phyloP scores from a whole-genome alignment of 35 echinoderm and acorn worm species.

The Apostichopus californicus region DNA sequence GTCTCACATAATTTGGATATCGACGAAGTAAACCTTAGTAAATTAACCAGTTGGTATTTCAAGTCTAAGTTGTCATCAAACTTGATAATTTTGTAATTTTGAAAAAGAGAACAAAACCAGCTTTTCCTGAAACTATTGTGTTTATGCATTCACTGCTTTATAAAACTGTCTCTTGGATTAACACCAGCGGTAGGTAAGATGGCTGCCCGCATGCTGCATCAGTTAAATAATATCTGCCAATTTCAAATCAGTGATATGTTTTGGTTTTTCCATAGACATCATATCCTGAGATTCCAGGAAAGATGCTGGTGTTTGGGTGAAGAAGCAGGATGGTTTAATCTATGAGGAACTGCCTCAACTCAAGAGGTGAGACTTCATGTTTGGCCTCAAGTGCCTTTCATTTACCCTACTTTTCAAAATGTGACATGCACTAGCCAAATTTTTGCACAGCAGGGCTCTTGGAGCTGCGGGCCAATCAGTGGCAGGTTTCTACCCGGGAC shows the following conservation, averaged over 20 bases:
- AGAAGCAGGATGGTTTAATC: conserved; percentile 5
- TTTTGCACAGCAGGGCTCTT: conserved; percentile 36
- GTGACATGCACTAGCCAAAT: conserved; percentile 39
- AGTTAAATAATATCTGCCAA: no score
- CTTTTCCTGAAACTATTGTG: no score
- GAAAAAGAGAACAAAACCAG: no score
- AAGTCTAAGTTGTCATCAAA: no score
- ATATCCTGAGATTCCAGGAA: conserved; percentile 29
- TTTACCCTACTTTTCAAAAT: conserved; percentile 54
- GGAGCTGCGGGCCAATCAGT: conserved; percentile 39
- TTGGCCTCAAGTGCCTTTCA: conserved; percentile 30
- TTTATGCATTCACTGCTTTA: no score
- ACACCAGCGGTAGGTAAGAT: no score
- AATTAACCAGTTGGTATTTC: no score
- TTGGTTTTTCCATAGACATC: conserved; percentile 27
- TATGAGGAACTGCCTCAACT: background rate
- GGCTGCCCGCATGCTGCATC: no score
- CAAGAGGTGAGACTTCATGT: background rate
- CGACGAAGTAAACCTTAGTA: no score
- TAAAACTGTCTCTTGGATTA: no score
- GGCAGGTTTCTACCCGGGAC: conserved; percentile 43
- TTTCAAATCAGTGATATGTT: background rate
- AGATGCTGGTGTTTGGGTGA: conserved; percentile 22
- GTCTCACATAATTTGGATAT: no score
- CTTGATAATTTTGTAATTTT: no score